Percentiles rank a stretch among this genome's conserved stretches.
phyloP scores from a whole-genome alignment of 1,140 invertebrate species.

The Drosophila pseudoobscura region DNA sequence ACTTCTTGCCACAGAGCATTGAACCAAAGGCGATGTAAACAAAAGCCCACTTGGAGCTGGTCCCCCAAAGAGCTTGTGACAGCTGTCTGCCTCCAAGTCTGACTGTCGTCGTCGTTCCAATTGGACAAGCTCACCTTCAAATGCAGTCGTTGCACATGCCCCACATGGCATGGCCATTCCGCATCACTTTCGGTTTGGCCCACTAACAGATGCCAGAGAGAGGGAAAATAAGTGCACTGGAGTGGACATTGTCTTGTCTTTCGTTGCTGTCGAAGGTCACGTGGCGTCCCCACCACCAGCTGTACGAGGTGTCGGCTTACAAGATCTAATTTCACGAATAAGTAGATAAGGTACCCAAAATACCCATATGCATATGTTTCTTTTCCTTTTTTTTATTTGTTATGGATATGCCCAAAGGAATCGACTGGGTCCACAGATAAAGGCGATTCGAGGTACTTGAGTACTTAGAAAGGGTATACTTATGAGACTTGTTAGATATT shows the following conservation, averaged over 20 bases:
- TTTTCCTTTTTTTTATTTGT: neutral
- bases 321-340: slow-evolving; percentile 6
- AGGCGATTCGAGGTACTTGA: neutral
- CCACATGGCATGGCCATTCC: slow-evolving; percentile 11
- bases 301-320: slow-evolving; percentile 43
- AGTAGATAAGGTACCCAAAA: slow-evolving; percentile 17
- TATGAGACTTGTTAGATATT: neutral
- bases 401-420: too few species aligned
- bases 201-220: slow-evolving; percentile 35
- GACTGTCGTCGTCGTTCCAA: slow-evolving; percentile 39
- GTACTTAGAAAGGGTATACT: neutral
- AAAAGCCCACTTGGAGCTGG: slow-evolving; percentile 26
- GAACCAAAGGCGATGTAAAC: slow-evolving; percentile 26
- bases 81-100: slow-evolving; percentile 29
- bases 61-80: slow-evolving; percentile 26
- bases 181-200: slow-evolving; percentile 70
- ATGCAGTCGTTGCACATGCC: slow-evolving; percentile 25
- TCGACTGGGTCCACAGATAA: neutral
- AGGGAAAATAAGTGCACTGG: slow-evolving; percentile 11
- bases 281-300: slow-evolving; percentile 4
- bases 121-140: slow-evolving; percentile 62
- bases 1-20: slow-evolving; percentile 14
- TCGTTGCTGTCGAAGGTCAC: slow-evolving; percentile 35
- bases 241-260: slow-evolving; percentile 12
- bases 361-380: neutral